Percentiles rank a stretch among this genome's conserved stretches.
These are phyloP conservation scores for Papilio protenor DNA, from an alignment of 2,888 invertebrate species.

Conservation along the genomic window DNA sequence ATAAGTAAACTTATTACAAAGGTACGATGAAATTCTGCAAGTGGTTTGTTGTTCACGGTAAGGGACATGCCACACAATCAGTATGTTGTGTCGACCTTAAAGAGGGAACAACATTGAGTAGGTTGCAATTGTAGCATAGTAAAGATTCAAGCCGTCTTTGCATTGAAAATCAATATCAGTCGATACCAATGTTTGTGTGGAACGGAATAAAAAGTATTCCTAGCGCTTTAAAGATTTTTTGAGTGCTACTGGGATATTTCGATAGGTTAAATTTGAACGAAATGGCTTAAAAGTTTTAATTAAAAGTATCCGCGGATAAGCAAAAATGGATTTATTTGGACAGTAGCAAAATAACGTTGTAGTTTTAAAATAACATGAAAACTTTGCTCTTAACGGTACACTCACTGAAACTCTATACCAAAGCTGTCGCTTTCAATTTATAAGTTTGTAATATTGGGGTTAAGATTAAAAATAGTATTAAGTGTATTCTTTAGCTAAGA, in stretches of 20 bases:
- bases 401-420: constrained; percentile 8
- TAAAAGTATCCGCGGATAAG: background rate
- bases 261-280: background rate
- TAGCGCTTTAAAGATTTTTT: background rate
- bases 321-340: background rate
- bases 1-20: background rate
- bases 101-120: background rate
- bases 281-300: background rate
- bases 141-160: background rate
- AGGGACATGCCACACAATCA: background rate
- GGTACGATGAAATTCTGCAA: background rate
- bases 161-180: background rate
- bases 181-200: too few relatives aligned
- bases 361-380: background rate
- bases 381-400: constrained; percentile 6
- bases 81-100: background rate
- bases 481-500: background rate
- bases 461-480: background rate
- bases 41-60: background rate
- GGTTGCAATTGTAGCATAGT: background rate
- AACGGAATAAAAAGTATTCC: background rate
- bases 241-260: background rate
- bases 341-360: background rate
- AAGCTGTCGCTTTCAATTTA: constrained; percentile 9
- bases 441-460: background rate